These are phyloP conservation scores for Ciconia maguari DNA, from an alignment of 2,113 vertebrate species.

Conservation along the genomic window DNA sequence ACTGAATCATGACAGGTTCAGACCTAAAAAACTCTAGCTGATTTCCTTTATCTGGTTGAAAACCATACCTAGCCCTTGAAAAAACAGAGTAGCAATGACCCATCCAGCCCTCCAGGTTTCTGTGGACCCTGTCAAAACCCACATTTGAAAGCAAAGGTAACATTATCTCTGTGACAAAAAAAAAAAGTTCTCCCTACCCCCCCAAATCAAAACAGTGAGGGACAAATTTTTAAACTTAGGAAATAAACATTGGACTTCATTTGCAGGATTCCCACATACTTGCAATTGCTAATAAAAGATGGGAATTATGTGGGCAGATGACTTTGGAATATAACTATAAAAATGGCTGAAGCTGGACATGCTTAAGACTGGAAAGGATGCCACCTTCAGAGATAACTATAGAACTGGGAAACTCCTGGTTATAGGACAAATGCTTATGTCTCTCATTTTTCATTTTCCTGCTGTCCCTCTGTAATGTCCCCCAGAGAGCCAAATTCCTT, in stretches of 20 bases:
- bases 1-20: neutral
- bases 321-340: neutral
- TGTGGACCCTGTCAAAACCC: neutral
- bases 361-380: neutral
- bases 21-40: neutral
- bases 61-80: neutral
- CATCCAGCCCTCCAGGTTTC: neutral
- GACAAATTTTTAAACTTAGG: neutral
- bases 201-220: neutral
- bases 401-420: neutral
- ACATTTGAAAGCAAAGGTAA: neutral
- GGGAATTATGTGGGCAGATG: neutral
- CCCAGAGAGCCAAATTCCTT: neutral
- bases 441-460: neutral
- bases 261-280: neutral
- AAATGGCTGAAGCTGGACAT: neutral
- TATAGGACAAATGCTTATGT: neutral
- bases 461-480: neutral
- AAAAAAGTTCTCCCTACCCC: rapidly evolving
- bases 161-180: neutral
- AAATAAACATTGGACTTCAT: neutral
- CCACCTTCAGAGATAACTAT: neutral
- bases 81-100: neutral
- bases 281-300: neutral
- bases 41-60: neutral